Conservation (phyloP, 2,888 invertebrate species). For the Micoletzkya japonica region DNA sequence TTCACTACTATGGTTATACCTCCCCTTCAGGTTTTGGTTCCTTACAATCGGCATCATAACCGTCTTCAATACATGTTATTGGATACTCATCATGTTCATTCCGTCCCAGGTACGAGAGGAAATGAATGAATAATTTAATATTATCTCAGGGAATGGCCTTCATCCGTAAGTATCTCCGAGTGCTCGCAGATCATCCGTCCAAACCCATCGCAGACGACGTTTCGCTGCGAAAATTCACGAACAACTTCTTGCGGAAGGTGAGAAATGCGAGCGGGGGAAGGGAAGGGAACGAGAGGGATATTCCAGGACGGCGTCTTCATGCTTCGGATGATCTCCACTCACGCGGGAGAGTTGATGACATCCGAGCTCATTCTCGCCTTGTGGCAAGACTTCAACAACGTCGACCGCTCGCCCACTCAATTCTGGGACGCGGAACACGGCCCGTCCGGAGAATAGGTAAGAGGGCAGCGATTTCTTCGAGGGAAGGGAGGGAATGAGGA, state of each 20-base stretch:
- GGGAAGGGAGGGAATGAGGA: no score
- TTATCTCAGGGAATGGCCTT: constrained; percentile 59
- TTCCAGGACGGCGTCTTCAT: constrained; percentile 60
- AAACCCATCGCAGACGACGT: constrained; percentile 63
- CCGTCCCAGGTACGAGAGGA: constrained; percentile 56
- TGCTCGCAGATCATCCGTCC: constrained; percentile 62
- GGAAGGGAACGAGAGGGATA: no score
- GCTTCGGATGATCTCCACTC: constrained; percentile 64
- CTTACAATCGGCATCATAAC: constrained; percentile 62
- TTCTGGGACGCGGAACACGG: constrained; percentile 63
- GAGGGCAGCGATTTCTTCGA: not conserved
- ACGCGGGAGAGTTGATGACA: constrained; percentile 64
- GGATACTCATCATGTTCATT: constrained; percentile 64
- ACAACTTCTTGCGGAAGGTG: constrained; percentile 61
- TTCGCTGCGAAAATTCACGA: constrained; percentile 62
- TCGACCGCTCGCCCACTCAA: constrained; percentile 61
- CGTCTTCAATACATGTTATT: constrained; percentile 61
- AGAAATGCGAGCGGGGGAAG: no score
- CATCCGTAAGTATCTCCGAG: constrained; percentile 63
- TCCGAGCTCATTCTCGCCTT: constrained; percentile 62
- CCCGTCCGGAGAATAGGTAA: constrained; percentile 33
- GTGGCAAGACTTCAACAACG: constrained; percentile 64
- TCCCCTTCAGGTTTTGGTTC: constrained; percentile 60
- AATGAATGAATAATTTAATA: no score
- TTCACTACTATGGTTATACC: not conserved